Conservation (phyloP, 2,797 vertebrate species). For the Acridotheres tristis region DNA sequence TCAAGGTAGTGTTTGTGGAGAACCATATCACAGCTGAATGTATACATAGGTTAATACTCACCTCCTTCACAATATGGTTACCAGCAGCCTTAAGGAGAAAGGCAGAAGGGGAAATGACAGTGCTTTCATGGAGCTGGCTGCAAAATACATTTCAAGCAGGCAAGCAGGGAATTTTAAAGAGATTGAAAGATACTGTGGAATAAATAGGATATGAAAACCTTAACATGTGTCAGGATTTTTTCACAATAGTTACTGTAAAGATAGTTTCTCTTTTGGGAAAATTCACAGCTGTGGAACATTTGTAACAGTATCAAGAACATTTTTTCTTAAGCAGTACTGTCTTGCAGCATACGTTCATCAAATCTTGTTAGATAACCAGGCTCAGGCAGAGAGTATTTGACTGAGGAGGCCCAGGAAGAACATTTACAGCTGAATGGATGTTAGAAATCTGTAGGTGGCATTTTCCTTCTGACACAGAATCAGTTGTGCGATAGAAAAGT, state of each 20-base stretch:
- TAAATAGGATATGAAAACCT: neutral
- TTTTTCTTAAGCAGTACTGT: neutral
- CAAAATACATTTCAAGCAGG: neutral
- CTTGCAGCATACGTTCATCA: neutral
- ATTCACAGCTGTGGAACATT: neutral
- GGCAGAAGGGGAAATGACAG: neutral
- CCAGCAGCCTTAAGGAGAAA: neutral
- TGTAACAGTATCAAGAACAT: neutral
- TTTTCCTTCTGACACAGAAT: neutral
- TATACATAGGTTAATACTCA: neutral
- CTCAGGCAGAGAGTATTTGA: neutral
- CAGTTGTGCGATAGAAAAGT: neutral
- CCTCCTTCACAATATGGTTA: neutral
- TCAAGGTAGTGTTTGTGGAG: neutral
- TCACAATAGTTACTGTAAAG: neutral
- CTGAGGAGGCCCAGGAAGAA: neutral
- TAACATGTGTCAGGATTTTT: neutral
- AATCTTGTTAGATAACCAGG: neutral
- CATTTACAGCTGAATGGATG: neutral
- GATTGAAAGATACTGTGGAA: neutral
- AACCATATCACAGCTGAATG: neutral
- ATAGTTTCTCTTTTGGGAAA: constrained; percentile 1
- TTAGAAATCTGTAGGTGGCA: neutral
- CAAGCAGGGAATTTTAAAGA: neutral
- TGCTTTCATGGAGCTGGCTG: neutral